These are phyloP conservation scores for Lipophrys pholis DNA, from an alignment of 2,113 vertebrate species.

Conservation along the genomic window DNA sequence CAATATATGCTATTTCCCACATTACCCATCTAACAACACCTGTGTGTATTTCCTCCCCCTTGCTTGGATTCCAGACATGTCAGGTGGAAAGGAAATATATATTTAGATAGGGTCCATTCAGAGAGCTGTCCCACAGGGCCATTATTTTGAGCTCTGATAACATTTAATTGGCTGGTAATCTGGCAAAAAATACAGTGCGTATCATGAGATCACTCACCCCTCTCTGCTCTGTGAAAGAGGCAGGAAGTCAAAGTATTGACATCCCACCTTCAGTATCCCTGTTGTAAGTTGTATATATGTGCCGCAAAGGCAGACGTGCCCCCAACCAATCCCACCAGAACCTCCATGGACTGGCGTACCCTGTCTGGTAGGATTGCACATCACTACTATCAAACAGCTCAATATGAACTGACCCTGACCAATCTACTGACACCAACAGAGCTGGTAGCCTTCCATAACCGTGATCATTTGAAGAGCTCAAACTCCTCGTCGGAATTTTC, in stretches of 20 bases:
- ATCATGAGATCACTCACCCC: conserved; percentile 30
- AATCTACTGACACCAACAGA: not conserved
- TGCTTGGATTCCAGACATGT: conserved; percentile 39
- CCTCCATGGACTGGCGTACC: conserved; percentile 2
- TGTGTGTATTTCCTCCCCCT: conserved; percentile 1
- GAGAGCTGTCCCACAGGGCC: conserved; percentile 45
- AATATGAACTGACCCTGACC: conserved; percentile 5
- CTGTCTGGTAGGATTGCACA: not conserved
- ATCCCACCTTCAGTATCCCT: conserved; percentile 45
- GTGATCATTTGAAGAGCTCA: not conserved
- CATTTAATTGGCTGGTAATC: conserved; percentile 76
- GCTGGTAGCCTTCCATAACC: not conserved
- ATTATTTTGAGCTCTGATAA: conserved; percentile 74
- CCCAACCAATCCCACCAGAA: conserved; percentile 15
- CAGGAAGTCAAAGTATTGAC: conserved; percentile 63
- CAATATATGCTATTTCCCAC: conserved; percentile 31
- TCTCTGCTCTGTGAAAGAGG: conserved; percentile 43
- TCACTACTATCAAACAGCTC: not conserved
- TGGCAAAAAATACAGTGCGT: conserved; percentile 48
- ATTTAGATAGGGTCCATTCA: conserved; percentile 61
- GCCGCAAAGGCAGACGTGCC: conserved; percentile 37
- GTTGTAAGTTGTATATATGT: conserved; percentile 31
- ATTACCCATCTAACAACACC: conserved; percentile 37
- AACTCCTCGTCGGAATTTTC: not conserved
- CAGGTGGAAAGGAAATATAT: conserved; percentile 48